These are phyloP conservation scores for Dasyurus viverrinus DNA, from an alignment of 2,113 vertebrate species.

Conservation along the genomic window DNA sequence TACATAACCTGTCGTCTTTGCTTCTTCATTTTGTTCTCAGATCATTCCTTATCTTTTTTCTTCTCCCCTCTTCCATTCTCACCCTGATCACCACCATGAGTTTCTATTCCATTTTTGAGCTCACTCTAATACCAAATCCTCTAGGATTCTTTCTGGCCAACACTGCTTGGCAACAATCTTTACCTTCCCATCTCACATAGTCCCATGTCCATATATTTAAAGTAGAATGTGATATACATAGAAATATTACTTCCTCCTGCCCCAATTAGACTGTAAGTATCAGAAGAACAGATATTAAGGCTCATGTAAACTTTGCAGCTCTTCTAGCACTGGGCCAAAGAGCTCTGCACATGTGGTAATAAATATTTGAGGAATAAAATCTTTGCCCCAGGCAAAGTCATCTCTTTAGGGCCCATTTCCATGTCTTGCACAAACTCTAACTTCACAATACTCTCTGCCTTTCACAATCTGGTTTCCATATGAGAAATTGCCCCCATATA, in stretches of 20 bases:
- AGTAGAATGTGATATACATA: neutral
- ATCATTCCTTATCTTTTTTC: neutral
- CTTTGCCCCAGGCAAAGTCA: neutral
- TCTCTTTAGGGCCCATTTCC: neutral
- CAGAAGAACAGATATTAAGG: neutral
- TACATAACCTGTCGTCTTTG: neutral
- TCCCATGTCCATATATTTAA: neutral
- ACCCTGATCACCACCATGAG: neutral
- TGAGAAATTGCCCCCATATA: neutral
- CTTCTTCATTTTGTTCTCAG: neutral
- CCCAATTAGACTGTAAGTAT: neutral
- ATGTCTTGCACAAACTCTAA: neutral
- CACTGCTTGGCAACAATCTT: neutral
- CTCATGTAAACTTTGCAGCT: neutral
- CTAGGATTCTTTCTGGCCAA: neutral
- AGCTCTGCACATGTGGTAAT: neutral
- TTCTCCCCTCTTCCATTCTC: neutral
- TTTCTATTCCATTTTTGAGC: neutral
- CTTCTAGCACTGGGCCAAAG: neutral
- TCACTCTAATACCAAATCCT: neutral
- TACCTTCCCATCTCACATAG: neutral
- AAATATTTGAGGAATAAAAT: neutral
- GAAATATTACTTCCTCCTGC: neutral
- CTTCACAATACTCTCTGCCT: neutral
- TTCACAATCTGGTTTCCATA: neutral